A percentile compares a stretch with the other conserved stretches of the same genome.
These are phyloP conservation scores for Pandemis heparana DNA, from an alignment of 2,888 invertebrate genomes.

Conservation along the genomic window DNA sequence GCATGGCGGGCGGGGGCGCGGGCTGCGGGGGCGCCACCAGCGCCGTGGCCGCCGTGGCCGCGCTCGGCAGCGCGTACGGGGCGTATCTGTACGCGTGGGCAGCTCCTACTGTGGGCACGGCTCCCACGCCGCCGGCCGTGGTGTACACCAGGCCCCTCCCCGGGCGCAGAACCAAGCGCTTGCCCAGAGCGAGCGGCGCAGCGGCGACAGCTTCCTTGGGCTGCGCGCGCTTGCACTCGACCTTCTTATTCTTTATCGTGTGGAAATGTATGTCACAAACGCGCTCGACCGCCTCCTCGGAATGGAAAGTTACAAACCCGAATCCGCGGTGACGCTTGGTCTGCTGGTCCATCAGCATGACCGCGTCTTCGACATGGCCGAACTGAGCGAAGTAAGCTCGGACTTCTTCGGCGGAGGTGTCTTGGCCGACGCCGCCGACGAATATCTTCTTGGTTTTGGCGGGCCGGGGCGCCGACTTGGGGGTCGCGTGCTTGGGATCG, in stretches of 20 bases:
- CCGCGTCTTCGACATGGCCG: constrained; percentile 95
- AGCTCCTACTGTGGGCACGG: constrained; percentile 60
- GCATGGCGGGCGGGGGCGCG: constrained; percentile 86
- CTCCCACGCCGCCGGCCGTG: constrained; percentile 80
- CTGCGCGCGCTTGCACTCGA: constrained; percentile 96
- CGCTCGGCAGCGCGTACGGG: constrained; percentile 83
- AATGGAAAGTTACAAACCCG: constrained; percentile 96
- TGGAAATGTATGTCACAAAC: constrained; percentile 98
- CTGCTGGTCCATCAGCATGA: constrained; percentile 97
- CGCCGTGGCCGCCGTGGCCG: constrained; percentile 59
- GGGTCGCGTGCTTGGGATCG: constrained; percentile 97
- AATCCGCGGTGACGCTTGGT: constrained; percentile 96
- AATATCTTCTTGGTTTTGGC: constrained; percentile 97
- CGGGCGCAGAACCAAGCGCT: constrained; percentile 90
- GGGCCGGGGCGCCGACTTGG: constrained; percentile 94
- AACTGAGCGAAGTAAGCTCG: constrained; percentile 96
- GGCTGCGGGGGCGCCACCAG: constrained; percentile 83
- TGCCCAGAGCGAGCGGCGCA: constrained; percentile 89
- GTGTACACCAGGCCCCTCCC: constrained; percentile 87
- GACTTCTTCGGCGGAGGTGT: constrained; percentile 96
- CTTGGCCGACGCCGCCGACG: constrained; percentile 96
- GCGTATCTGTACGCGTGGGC: constrained; percentile 81
- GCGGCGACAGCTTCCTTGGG: constrained; percentile 94
- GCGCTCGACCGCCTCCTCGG: constrained; percentile 95
- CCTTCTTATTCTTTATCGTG: constrained; percentile 96